These are phyloP conservation scores for Miniopterus natalensis DNA, from an alignment of 2,113 vertebrate species.

Conservation along the genomic window DNA sequence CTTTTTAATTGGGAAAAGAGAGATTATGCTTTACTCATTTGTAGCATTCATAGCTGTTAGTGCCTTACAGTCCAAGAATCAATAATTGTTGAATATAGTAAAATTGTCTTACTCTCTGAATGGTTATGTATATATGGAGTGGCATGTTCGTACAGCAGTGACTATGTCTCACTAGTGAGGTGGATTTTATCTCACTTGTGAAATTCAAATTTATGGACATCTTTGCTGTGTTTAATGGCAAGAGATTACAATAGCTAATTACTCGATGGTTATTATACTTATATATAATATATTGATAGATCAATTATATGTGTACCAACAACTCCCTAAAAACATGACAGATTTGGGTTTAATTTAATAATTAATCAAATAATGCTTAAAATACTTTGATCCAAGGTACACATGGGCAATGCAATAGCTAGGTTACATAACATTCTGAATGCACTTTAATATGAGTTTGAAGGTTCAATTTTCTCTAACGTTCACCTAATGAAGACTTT, in stretches of 20 bases:
- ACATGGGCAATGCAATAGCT: not conserved
- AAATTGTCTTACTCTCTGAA: not conserved
- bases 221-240: not conserved
- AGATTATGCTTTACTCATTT: not conserved
- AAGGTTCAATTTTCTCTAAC: not conserved
- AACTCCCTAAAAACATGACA: constrained; percentile 21
- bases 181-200: not conserved
- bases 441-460: not conserved
- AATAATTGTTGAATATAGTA: not conserved
- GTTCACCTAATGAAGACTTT: not conserved
- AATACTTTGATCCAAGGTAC: not conserved
- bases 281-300: not conserved
- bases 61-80: not conserved
- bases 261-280: not conserved
- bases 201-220: not conserved
- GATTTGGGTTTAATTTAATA: not conserved
- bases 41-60: not conserved
- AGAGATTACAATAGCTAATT: not conserved
- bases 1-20: not conserved
- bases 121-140: not conserved
- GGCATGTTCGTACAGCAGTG: not conserved
- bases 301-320: not conserved
- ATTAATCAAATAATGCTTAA: constrained; percentile 12
- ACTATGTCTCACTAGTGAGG: not conserved
- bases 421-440: not conserved